phyloP scores from a whole-genome alignment of 2,888 invertebrate genomes.

The Panopea generosa region DNA sequence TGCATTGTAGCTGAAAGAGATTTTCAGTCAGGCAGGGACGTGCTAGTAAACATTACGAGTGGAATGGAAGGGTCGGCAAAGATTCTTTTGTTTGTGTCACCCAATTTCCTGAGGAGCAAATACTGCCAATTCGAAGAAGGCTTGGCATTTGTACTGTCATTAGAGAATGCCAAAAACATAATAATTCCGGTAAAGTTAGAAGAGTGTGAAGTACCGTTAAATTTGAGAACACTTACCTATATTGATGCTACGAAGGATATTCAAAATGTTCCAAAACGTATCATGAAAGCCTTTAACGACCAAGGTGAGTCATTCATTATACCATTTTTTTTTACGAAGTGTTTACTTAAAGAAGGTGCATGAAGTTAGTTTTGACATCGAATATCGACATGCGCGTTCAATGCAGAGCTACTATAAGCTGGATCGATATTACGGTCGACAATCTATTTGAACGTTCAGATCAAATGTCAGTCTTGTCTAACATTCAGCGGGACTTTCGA shows the following conservation, averaged over 20 bases:
- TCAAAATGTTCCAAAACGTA: constrained; percentile 8
- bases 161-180: constrained; percentile 23
- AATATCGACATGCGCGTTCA: no score
- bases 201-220: constrained; percentile 36
- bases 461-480: no score
- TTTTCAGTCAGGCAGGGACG: constrained; percentile 39
- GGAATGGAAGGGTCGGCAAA: constrained; percentile 25
- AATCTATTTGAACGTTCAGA: no score
- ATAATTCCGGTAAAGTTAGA: constrained; percentile 37
- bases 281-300: constrained; percentile 11
- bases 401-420: no score
- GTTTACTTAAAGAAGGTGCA: constrained; percentile 7
- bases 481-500: no score
- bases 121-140: constrained; percentile 40
- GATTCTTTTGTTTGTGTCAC: constrained; percentile 25
- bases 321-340: no score
- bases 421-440: no score
- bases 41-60: constrained; percentile 21
- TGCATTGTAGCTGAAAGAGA: constrained; percentile 37
- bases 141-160: constrained; percentile 26
- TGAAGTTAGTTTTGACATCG: constrained; percentile 12
- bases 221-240: constrained; percentile 40
- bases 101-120: constrained; percentile 28
- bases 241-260: constrained; percentile 28
- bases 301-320: constrained; percentile 27